Base-by-base conservation (phyloP, 2,797 vertebrate genomes). In the Gephyroberyx darwinii region DNA sequence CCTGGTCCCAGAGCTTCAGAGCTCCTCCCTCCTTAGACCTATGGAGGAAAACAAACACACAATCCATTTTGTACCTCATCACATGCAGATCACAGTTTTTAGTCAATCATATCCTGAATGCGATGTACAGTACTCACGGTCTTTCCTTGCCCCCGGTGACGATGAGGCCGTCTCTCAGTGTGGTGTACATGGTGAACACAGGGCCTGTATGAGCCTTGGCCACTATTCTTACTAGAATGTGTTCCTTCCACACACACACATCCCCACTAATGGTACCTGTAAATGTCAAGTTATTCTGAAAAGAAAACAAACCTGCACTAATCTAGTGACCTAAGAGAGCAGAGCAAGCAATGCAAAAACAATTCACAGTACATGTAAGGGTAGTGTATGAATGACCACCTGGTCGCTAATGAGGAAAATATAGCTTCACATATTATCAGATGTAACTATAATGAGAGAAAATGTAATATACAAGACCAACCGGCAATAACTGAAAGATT, bases 261-360 rank as follows among this genome's bases (percentile, higher is more conserved):
- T 99, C 98, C 88, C 98, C 98, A 95, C 98, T 99, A 93, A 99
- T 96, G 88, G 97, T 96, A 95, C 98, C 98, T 94, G 98, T 99
- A 96, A 99, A 99, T 83, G 98, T 99, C 95, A 99, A 96, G 95
- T 97, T 98, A 96, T 96, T 99, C 98, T 99, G 96, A 95, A 98
- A 96, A 95, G 92, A 93, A 94, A 94, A 94, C 92, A 94, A 92
- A 95, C 88, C 92, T 93, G 93, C 91, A 94, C 93, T 94, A 94
- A 94, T 95, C 94, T 95, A 94, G 92, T 93, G 94, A 92, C 91
- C 93, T 94, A 94, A 91, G 77, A 92, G 69, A 91, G 89, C 90
- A 93, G 82, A 89, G 85, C 78, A 17, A 86, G 74, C 90, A 92
- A 84, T 86, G 86, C 88, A 93, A 82, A 60, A 83, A 90, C 84